Evolutionary conservation across 1,140 invertebrate species (phyloP).

Genomic region (Oryctes rhinoceros): DNA sequence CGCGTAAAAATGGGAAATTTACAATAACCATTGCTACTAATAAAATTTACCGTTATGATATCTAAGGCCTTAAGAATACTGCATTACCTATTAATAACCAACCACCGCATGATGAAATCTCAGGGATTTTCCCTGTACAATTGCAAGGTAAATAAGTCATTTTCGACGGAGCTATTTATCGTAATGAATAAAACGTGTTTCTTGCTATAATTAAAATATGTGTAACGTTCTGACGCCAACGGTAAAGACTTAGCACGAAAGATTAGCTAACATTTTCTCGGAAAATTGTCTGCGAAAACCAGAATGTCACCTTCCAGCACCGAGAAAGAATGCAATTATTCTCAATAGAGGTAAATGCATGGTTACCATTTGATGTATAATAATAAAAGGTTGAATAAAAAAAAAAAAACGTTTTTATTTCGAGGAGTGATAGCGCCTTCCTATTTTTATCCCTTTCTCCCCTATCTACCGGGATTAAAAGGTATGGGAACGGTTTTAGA

Average conservation of each 20-base stretch:
- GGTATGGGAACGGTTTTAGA: no score
- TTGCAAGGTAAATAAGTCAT: conserved; percentile 37
- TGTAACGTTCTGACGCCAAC: not conserved
- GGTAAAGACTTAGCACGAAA: not conserved
- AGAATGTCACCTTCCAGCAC: not conserved
- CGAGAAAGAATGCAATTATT: conserved; percentile 23
- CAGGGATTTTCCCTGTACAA: not conserved
- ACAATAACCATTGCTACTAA: no score
- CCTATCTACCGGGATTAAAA: no score
- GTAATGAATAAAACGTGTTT: conserved; percentile 1
- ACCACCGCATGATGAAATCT: not conserved
- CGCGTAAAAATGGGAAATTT: no score
- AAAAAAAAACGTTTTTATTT: no score
- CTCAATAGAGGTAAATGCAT: not conserved
- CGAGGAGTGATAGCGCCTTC: no score
- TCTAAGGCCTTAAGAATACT: no score
- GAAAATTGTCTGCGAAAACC: conserved; percentile 23
- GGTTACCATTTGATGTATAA: no score
- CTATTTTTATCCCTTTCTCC: no score
- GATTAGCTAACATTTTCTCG: not conserved
- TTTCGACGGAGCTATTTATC: conserved; percentile 29
- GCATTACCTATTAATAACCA: no score
- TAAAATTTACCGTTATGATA: not conserved
- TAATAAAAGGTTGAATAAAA: no score
- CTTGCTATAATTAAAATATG: conserved; percentile 1